Conservation (phyloP, 2,113 vertebrate genomes). For the Pyrgilauda ruficollis region DNA sequence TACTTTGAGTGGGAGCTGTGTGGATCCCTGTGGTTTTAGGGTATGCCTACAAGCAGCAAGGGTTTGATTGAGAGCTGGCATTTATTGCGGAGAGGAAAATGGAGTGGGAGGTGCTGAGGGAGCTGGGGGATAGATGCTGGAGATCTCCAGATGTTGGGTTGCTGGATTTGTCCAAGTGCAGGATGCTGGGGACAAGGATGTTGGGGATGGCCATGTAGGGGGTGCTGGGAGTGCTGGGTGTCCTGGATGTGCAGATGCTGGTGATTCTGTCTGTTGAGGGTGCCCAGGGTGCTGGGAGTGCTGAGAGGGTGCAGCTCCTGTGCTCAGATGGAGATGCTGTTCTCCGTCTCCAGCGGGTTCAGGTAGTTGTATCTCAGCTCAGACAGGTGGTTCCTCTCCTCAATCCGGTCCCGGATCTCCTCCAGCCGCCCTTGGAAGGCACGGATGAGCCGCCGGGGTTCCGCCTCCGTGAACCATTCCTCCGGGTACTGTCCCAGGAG, state of each 20-base stretch:
- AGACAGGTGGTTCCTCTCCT: not conserved
- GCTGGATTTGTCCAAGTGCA: not conserved
- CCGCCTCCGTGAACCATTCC: not conserved
- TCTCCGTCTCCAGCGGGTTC: not conserved
- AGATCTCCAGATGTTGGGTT: not conserved
- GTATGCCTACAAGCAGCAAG: not conserved
- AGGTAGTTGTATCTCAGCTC: not conserved
- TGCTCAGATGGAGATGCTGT: conserved; percentile 6
- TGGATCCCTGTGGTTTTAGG: not conserved
- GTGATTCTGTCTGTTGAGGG: not conserved
- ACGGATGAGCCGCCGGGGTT: not conserved
- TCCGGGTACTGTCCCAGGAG: not conserved
- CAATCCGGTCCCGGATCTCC: not conserved
- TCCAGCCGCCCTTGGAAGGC: not conserved
- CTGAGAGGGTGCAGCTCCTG: not conserved
- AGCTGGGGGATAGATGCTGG: not conserved
- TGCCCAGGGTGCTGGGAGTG: not conserved
- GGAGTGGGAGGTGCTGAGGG: not conserved
- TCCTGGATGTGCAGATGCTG: not conserved
- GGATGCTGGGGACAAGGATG: not conserved
- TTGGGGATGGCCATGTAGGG: not conserved
- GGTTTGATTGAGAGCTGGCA: not conserved
- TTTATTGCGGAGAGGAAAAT: not conserved
- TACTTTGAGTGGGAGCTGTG: not conserved
- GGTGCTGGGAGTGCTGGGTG: not conserved